Percentiles rank a stretch among this genome's conserved stretches.
Evolutionary conservation across 2,888 invertebrate genomes (phyloP).

Genomic region (Volucella zonaria): DNA sequence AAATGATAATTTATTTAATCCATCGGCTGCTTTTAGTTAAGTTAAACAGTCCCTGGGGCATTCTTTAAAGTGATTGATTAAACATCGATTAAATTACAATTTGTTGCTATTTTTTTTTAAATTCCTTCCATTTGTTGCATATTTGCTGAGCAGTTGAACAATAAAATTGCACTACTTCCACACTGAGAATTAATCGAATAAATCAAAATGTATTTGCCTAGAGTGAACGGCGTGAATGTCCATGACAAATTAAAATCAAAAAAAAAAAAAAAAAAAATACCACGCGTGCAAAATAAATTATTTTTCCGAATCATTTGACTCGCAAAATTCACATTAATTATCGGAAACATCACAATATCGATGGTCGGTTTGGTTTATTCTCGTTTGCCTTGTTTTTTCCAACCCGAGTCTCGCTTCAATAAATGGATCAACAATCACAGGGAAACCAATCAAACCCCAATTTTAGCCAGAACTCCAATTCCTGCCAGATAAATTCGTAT

Average conservation of each 20-base stretch:
- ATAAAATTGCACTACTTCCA: neutral
- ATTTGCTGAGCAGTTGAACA: conserved; percentile 32
- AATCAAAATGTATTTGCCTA: conserved; percentile 53
- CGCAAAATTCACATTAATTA: conserved; percentile 56
- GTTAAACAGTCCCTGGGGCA: conserved; percentile 27
- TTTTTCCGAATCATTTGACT: conserved; percentile 43
- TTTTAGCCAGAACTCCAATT: neutral
- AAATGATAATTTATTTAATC: conserved; percentile 3
- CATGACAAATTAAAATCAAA: neutral
- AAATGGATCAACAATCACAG: conserved; percentile 52
- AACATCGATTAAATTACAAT: conserved; percentile 53
- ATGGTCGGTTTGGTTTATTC: conserved; percentile 32
- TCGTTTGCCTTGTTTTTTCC: too few species aligned
- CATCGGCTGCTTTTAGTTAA: conserved; percentile 6
- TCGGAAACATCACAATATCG: conserved; percentile 40
- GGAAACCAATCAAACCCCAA: conserved; percentile 16
- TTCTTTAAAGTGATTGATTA: conserved; percentile 56
- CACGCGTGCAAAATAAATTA: conserved; percentile 34
- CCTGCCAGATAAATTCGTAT: neutral
- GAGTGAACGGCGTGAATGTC: conserved; percentile 4
- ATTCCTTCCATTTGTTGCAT: neutral
- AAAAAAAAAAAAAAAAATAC: conserved; percentile 7
- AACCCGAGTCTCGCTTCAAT: conserved; percentile 37
- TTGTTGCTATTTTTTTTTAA: neutral
- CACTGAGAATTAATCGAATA: conserved; percentile 18